These are phyloP conservation scores for Alouatta palliata DNA, from an alignment of 2,113 vertebrate species.

Conservation along the genomic window DNA sequence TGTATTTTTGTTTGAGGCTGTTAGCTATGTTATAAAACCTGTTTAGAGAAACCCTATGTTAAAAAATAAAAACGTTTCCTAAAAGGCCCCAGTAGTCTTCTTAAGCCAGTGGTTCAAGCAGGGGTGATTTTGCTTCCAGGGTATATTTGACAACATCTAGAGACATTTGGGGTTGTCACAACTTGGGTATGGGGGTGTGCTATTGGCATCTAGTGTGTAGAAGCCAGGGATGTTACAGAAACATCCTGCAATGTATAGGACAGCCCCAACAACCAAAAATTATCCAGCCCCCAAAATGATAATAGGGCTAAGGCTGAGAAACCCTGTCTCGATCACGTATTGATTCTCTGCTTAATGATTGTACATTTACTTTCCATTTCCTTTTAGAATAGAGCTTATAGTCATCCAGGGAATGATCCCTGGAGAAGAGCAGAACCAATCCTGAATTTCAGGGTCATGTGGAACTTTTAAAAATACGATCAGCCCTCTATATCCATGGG, in stretches of 20 bases:
- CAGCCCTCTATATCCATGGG: not conserved
- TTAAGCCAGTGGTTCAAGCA: not conserved
- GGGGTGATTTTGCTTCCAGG: not conserved
- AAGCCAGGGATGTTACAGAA: not conserved
- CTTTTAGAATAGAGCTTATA: not conserved
- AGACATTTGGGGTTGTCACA: not conserved
- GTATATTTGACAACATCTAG: not conserved
- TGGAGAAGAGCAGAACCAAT: not conserved
- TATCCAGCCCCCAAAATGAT: not conserved
- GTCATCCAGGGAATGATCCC: not conserved
- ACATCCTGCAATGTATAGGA: not conserved
- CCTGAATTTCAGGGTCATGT: not conserved
- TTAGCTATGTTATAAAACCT: not conserved
- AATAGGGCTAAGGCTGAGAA: not conserved
- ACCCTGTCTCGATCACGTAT: not conserved
- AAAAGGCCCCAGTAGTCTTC: not conserved
- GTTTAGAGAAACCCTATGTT: not conserved
- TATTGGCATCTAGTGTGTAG: not conserved
- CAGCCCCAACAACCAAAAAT: not conserved
- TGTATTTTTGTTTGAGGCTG: not conserved
- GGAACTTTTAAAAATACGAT: not conserved
- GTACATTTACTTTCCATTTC: not conserved
- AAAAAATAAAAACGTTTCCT: conserved; percentile 15
- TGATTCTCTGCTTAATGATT: not conserved
- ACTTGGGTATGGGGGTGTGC: not conserved